These are phyloP conservation scores for Bradypodion ventrale DNA, from an alignment of 2,797 vertebrate species.

Conservation along the genomic window DNA sequence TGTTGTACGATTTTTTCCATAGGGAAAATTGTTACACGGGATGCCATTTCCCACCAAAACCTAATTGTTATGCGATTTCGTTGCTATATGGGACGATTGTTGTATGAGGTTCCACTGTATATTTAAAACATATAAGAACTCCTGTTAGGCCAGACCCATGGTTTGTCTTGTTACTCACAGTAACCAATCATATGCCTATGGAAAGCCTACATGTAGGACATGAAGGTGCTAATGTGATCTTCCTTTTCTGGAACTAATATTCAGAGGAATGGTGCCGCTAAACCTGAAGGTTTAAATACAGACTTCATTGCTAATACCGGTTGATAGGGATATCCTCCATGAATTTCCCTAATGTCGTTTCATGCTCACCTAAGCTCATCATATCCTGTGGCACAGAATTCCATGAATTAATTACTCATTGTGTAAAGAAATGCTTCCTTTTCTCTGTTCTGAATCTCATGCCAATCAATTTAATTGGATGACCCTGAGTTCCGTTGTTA, in stretches of 20 bases:
- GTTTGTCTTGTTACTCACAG: not conserved
- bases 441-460: not conserved
- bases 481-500: not conserved
- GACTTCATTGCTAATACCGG: not conserved
- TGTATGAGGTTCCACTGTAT: no score
- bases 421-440: not conserved
- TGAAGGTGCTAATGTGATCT: not conserved
- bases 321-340: not conserved
- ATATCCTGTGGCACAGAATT: not conserved
- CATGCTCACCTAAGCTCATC: not conserved
- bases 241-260: not conserved
- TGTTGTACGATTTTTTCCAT: no score
- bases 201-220: not conserved
- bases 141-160: not conserved
- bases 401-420: not conserved
- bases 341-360: not conserved
- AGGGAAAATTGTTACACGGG: no score
- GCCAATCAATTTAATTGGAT: constrained; percentile 11
- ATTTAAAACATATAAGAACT: not conserved
- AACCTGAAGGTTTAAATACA: not conserved
- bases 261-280: no score
- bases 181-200: not conserved
- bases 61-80: no score
- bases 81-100: no score
- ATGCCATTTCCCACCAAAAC: no score